phyloP scores from a whole-genome alignment of 2,113 vertebrate genomes.

The Tylochromis polylepis region DNA sequence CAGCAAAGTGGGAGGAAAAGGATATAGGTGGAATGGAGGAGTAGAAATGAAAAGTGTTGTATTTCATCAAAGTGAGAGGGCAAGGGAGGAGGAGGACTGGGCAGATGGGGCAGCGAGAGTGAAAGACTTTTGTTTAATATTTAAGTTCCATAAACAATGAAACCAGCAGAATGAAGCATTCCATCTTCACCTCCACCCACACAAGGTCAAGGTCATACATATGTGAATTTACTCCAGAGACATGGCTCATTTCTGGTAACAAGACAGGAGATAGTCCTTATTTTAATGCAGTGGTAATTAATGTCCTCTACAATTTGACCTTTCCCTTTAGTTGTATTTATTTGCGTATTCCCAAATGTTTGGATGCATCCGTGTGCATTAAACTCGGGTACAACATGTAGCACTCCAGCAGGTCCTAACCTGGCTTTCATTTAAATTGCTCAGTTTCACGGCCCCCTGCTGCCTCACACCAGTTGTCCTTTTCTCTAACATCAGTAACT shows the following conservation, averaged over 20 bases:
- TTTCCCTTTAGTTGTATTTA: not conserved
- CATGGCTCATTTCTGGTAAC: not conserved
- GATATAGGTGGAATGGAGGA: slow-evolving; percentile 1
- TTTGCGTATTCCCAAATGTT: not conserved
- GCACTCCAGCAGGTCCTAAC: slow-evolving; percentile 25
- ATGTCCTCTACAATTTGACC: not conserved
- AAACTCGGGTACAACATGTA: not conserved
- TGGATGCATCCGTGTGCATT: not conserved
- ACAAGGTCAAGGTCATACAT: not conserved
- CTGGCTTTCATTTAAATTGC: slow-evolving; percentile 45
- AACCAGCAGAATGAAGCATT: slow-evolving; percentile 35
- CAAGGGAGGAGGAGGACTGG: not conserved
- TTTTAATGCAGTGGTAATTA: not conserved
- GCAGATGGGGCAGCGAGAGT: not conserved
- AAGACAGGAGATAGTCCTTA: not conserved
- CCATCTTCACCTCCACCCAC: not conserved
- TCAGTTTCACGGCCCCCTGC: slow-evolving; percentile 5
- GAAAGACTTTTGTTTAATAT: slow-evolving; percentile 46
- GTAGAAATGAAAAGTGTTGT: slow-evolving; percentile 17
- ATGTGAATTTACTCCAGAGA: not conserved
- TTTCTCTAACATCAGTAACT: slow-evolving; percentile 45
- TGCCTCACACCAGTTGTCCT: slow-evolving; percentile 14
- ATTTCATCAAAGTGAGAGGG: slow-evolving; percentile 26
- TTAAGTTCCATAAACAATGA: slow-evolving; percentile 24
- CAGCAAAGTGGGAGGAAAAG: not conserved